Evolutionary conservation across 2,888 invertebrate species (phyloP).

Genomic region (Drosophila macrospina): DNA sequence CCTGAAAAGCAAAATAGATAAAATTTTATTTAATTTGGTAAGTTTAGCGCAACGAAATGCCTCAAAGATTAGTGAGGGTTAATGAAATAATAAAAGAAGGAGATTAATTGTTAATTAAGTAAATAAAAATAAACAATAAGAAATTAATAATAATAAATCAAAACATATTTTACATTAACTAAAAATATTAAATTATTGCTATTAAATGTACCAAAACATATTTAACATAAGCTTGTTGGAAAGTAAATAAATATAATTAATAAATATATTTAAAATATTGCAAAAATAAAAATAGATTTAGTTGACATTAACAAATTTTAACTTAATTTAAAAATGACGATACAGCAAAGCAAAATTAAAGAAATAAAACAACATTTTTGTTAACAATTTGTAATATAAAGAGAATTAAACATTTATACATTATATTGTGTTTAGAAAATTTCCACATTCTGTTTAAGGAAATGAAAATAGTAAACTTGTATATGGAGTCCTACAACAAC

Average conservation of each 20-base stretch:
- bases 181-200: conserved; percentile 33
- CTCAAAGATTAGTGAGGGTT: conserved; percentile 29
- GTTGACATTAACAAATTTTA: neutral
- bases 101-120: neutral
- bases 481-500: conserved; percentile 3
- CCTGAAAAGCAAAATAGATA: conserved; percentile 80
- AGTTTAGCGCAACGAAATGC: conserved; percentile 5
- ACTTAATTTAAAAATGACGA: neutral
- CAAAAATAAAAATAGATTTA: too few species aligned
- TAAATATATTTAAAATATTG: too few species aligned
- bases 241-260: neutral
- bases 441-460: conserved; percentile 59
- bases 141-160: neutral
- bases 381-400: neutral
- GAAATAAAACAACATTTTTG: neutral
- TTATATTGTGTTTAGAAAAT: conserved; percentile 48
- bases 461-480: conserved; percentile 29
- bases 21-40: conserved; percentile 21
- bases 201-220: too few species aligned
- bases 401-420: conserved; percentile 1
- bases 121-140: neutral
- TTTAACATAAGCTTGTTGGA: too few species aligned
- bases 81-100: neutral
- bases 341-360: conserved; percentile 11
- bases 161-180: neutral